A percentile compares a stretch with the other conserved stretches of the same genome.
Evolutionary conservation across 2,797 vertebrate species (phyloP).

Genomic region (Coregonus ussuriensis): DNA sequence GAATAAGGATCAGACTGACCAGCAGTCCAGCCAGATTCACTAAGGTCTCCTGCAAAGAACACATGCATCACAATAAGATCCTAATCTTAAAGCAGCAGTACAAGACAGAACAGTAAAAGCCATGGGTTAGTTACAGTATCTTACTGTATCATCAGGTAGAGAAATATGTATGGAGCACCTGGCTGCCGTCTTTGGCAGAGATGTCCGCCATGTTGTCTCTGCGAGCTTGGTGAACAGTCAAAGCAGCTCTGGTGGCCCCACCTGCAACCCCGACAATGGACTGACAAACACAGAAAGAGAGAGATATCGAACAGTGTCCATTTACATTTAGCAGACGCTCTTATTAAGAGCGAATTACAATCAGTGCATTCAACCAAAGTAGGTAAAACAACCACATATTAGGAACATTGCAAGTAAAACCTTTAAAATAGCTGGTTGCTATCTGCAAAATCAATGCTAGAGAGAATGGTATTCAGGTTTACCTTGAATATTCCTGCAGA

Average conservation of each 20-base stretch:
- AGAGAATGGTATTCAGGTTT: slow-evolving; percentile 19
- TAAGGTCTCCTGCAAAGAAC: slow-evolving; percentile 81
- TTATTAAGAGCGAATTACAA: not conserved
- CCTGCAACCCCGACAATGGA: slow-evolving; percentile 90
- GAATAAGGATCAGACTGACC: slow-evolving; percentile 84
- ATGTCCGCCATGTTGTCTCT: slow-evolving; percentile 96
- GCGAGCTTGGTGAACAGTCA: slow-evolving; percentile 90
- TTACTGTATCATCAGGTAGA: not conserved
- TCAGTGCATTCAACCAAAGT: not conserved
- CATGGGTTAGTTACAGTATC: not conserved
- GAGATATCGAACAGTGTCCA: not conserved
- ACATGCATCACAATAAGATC: not conserved
- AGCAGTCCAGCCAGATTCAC: slow-evolving; percentile 87
- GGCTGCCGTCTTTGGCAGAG: slow-evolving; percentile 92
- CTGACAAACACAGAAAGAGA: slow-evolving; percentile 60
- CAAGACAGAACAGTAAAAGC: not conserved
- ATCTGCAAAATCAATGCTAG: not conserved
- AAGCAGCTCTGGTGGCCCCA: slow-evolving; percentile 88
- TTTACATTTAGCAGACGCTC: not conserved
- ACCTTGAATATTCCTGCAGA: slow-evolving; percentile 88
- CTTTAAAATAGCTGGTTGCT: not conserved
- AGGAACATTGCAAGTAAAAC: not conserved
- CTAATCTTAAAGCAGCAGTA: not conserved
- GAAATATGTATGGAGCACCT: slow-evolving; percentile 70
- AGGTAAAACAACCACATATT: not conserved